Conservation (phyloP, 1,140 invertebrate genomes). For the Drosophila lini region DNA sequence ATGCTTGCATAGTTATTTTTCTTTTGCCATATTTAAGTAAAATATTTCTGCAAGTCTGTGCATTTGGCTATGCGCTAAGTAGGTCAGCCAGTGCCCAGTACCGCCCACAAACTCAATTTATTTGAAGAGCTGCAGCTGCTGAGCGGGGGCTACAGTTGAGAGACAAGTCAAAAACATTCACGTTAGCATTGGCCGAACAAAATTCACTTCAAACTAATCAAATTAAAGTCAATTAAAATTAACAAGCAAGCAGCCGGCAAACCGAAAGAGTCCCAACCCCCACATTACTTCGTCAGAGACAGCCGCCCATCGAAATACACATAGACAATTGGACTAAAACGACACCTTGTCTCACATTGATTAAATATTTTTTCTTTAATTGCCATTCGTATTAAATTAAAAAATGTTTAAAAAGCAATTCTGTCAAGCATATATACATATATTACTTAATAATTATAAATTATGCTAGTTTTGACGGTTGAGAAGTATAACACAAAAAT, state of each 20-base stretch:
- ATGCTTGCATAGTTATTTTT: slow-evolving; percentile 49
- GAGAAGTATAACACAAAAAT: background rate
- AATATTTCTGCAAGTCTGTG: slow-evolving; percentile 39
- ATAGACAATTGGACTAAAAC: background rate
- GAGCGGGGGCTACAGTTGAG: background rate
- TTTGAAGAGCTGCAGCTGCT: slow-evolving; percentile 8
- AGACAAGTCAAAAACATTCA: slow-evolving; percentile 20
- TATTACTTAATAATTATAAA: background rate
- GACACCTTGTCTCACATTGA: background rate
- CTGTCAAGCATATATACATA: background rate
- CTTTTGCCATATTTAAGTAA: slow-evolving; percentile 38
- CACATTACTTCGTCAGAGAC: slow-evolving; percentile 4
- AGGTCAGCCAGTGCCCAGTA: slow-evolving; percentile 38
- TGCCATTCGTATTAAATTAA: too few relatives aligned
- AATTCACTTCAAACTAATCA: slow-evolving; percentile 70
- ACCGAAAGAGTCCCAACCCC: slow-evolving; percentile 27
- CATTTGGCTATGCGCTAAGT: slow-evolving; percentile 32
- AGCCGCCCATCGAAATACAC: slow-evolving; percentile 12
- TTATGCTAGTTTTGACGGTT: background rate
- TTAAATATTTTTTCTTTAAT: background rate
- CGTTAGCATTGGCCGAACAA: slow-evolving; percentile 40
- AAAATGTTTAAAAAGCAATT: background rate
- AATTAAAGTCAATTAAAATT: slow-evolving; percentile 81
- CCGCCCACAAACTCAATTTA: slow-evolving; percentile 42
- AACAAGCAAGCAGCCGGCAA: slow-evolving; percentile 65